Evolutionary conservation across 2,888 invertebrate genomes (phyloP).

Genomic region (Brachynemurus nebulosus): DNA sequence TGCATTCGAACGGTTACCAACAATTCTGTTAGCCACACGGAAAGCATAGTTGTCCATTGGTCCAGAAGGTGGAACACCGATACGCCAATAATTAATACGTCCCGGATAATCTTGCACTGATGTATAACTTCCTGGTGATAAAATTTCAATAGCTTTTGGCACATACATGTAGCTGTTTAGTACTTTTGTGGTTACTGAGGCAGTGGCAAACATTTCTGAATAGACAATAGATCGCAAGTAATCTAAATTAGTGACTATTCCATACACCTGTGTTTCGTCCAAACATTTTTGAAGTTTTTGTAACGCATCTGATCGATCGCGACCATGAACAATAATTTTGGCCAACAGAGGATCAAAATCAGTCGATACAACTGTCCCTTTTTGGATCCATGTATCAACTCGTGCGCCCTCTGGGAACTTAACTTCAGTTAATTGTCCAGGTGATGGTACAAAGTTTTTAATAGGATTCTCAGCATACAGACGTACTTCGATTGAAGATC

Average conservation of each 20-base stretch:
- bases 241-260: conserved; percentile 3
- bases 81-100: conserved; percentile 3
- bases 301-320: not conserved
- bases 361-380: not conserved
- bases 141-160: conserved; percentile 1
- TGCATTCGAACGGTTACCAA: not conserved
- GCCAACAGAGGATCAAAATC: conserved; percentile 3
- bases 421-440: not conserved
- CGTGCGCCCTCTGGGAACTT: not conserved
- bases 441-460: not conserved
- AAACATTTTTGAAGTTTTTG: not conserved
- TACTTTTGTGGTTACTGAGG: not conserved
- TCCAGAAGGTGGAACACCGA: conserved; percentile 4
- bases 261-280: not conserved
- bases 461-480: conserved; percentile 4
- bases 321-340: conserved; percentile 3
- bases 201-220: conserved; percentile 2
- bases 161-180: not conserved
- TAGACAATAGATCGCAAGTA: not conserved
- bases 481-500: not conserved
- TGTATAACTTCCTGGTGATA: conserved; percentile 1
- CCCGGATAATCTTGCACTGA: conserved; percentile 3
- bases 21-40: conserved; percentile 1
- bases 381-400: not conserved
- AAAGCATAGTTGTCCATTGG: conserved; percentile 4